Percentiles rank a stretch among this genome's conserved stretches.
Evolutionary conservation across 2,888 invertebrate species (phyloP).

Genomic region (Leptopterna dolabrata): DNA sequence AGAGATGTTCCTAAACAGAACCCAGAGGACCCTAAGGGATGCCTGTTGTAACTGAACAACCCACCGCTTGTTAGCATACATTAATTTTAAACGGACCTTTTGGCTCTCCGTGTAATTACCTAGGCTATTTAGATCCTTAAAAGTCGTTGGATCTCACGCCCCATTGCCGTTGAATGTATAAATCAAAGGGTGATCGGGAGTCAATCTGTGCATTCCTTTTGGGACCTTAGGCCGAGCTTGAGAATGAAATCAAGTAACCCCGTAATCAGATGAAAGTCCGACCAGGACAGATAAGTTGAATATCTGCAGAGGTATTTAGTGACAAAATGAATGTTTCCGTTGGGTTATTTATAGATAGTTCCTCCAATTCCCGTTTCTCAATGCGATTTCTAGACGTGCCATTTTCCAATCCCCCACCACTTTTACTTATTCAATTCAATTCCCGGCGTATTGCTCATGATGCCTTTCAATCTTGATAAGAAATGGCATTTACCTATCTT

Average conservation of each 20-base stretch:
- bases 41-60: conserved; percentile 18
- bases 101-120: conserved; percentile 34
- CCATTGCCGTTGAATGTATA: conserved; percentile 18
- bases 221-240: background rate
- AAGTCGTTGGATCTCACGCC: conserved; percentile 49
- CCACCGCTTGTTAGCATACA: conserved; percentile 49
- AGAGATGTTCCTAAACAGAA: conserved; percentile 20
- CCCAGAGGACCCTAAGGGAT: background rate
- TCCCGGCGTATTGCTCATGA: too few species aligned
- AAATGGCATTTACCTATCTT: too few species aligned
- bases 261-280: background rate
- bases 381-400: too few species aligned
- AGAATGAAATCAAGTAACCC: background rate
- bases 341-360: background rate
- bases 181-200: conserved; percentile 25
- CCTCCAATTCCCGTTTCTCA: too few species aligned
- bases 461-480: too few species aligned
- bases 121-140: conserved; percentile 34
- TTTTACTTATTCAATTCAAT: too few species aligned
- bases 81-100: conserved; percentile 46
- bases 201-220: conserved; percentile 1
- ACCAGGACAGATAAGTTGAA: background rate
- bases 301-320: background rate
- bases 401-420: too few species aligned
- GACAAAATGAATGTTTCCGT: background rate